Conservation (phyloP, 2,888 invertebrate species). For the Acanthoscelides obtectus region DNA sequence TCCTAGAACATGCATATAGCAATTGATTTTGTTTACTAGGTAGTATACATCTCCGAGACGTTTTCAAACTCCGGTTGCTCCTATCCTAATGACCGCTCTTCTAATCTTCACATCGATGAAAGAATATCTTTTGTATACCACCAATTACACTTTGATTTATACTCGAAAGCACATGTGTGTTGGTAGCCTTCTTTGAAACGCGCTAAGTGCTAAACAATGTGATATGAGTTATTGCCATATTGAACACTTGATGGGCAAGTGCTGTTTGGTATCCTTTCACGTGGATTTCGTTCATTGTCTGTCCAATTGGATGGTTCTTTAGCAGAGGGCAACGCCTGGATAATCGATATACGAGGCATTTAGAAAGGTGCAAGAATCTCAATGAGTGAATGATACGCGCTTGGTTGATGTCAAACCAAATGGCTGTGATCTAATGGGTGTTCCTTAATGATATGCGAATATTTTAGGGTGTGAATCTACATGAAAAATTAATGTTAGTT, state of each 20-base stretch:
- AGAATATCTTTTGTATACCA: not conserved
- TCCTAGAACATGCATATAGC: no score
- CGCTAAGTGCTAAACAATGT: not conserved
- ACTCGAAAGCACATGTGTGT: not conserved
- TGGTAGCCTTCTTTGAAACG: not conserved
- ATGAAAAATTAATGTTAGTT: no score
- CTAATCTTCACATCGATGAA: not conserved
- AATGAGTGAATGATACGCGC: not conserved
- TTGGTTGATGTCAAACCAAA: no score
- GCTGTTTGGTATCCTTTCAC: not conserved
- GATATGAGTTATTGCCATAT: not conserved
- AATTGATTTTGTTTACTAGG: no score
- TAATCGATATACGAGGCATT: not conserved
- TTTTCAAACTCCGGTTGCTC: not conserved
- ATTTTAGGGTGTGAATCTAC: no score
- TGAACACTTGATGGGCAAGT: not conserved
- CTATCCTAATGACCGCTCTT: not conserved
- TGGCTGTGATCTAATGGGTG: no score
- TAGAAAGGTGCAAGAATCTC: not conserved
- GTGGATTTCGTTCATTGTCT: not conserved
- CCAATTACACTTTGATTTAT: not conserved
- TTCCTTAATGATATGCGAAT: no score
- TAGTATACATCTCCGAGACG: not conserved
- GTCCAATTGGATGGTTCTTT: not conserved
- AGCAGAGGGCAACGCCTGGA: not conserved